A percentile compares a stretch with the other conserved stretches of the same genome.
Evolutionary conservation across 2,888 invertebrate genomes (phyloP).

Genomic region (Drosophila nigritarsus): DNA sequence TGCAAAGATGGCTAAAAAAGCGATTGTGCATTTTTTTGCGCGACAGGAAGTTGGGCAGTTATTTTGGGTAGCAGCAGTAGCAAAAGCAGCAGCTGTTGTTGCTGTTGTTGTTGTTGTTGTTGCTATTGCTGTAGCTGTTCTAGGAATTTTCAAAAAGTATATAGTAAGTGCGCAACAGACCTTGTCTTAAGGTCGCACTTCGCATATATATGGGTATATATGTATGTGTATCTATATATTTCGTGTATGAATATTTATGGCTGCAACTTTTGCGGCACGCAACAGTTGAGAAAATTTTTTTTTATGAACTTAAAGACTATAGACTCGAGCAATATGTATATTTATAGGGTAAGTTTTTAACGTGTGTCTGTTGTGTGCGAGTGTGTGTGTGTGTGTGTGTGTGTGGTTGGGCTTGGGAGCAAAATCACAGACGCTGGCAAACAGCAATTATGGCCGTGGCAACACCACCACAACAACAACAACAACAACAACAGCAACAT

Average conservation of each 20-base stretch:
- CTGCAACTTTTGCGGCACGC: constrained; percentile 45
- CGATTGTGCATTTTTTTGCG: constrained; percentile 35
- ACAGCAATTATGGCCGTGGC: constrained; percentile 62
- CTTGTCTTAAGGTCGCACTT: constrained; percentile 61
- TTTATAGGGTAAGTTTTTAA: constrained; percentile 32
- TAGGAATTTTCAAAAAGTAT: constrained; percentile 38
- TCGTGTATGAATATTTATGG: constrained; percentile 53
- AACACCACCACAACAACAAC: constrained; percentile 33
- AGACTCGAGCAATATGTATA: constrained; percentile 23
- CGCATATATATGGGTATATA: background rate
- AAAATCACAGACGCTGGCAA: constrained; percentile 55
- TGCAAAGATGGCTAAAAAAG: constrained; percentile 44
- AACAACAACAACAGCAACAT: constrained; percentile 40
- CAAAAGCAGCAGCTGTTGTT: constrained; percentile 27
- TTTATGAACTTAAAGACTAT: constrained; percentile 18
- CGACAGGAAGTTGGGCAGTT: constrained; percentile 59
- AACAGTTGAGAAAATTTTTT: constrained; percentile 23
- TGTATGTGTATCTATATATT: constrained; percentile 1
- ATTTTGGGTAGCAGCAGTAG: constrained; percentile 8
- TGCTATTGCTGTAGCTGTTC: constrained; percentile 28
- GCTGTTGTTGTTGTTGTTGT: constrained; percentile 8
- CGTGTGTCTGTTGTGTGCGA: constrained; percentile 16
- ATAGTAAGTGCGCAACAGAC: constrained; percentile 43
- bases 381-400: constrained; percentile 7
- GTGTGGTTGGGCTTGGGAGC: constrained; percentile 39